Percentiles rank a stretch among this genome's conserved stretches.
phyloP scores from a whole-genome alignment of 2,797 vertebrate species.

The Monodelphis domestica region DNA sequence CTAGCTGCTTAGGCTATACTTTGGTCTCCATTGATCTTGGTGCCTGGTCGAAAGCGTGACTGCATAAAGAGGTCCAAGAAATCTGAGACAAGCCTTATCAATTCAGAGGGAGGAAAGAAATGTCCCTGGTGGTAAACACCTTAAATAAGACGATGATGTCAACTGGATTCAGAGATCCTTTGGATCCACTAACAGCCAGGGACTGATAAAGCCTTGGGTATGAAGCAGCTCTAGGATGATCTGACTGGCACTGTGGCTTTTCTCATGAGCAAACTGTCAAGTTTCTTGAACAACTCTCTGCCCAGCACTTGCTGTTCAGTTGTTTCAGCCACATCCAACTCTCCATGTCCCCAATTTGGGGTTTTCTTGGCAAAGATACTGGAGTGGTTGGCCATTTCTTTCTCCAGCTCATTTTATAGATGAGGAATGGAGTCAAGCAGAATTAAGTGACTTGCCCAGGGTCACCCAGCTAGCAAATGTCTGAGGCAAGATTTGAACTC shows the following conservation, averaged over 20 bases:
- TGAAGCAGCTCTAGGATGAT: neutral
- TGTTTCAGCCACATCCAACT: no score
- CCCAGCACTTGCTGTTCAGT: no score
- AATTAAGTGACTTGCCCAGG: no score
- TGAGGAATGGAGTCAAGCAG: no score
- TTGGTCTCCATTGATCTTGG: neutral
- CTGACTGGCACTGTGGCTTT: neutral
- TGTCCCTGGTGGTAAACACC: neutral
- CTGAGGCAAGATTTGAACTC: no score
- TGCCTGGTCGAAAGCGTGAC: neutral
- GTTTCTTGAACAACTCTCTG: neutral
- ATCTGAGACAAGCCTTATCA: neutral
- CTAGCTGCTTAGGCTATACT: neutral
- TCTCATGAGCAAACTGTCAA: neutral
- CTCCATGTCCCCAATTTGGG: no score
- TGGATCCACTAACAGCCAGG: neutral
- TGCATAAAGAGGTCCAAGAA: neutral
- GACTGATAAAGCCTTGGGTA: neutral
- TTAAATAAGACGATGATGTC: neutral
- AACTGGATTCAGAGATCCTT: neutral
- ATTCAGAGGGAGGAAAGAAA: neutral
- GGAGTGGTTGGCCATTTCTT: no score
- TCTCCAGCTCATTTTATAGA: no score
- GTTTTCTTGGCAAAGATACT: no score
- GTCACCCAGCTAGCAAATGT: no score